Evolutionary conservation across 1,140 invertebrate genomes (phyloP).

Genomic region (Trichonephila clavata): DNA sequence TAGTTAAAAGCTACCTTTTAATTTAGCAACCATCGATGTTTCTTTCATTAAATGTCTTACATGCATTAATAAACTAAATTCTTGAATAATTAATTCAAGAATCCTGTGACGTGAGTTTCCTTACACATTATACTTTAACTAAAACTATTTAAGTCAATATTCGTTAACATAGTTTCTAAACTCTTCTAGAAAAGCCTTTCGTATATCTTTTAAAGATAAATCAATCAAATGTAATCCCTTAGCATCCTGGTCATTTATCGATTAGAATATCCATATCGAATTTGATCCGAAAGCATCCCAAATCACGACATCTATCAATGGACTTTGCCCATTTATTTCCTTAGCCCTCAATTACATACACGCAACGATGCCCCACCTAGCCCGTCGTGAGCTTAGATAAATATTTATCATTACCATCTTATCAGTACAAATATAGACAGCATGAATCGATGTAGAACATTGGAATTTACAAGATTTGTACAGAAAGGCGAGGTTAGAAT

Average conservation of each 20-base stretch:
- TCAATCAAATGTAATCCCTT: background rate
- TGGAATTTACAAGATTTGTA: slow-evolving; percentile 32
- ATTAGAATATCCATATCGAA: background rate
- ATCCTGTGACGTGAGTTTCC: too few relatives aligned
- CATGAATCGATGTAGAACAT: slow-evolving; percentile 27
- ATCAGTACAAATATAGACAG: slow-evolving; percentile 36
- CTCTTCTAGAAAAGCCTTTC: too few relatives aligned
- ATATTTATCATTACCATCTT: slow-evolving; percentile 44
- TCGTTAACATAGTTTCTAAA: too few relatives aligned
- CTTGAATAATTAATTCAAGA: too few relatives aligned
- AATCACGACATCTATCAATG: slow-evolving; percentile 17
- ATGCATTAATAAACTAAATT: too few relatives aligned
- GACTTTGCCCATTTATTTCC: slow-evolving; percentile 1
- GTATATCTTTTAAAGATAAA: too few relatives aligned
- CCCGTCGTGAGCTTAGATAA: background rate
- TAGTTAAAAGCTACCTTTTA: too few relatives aligned
- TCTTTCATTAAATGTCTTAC: too few relatives aligned
- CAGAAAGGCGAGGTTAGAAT: background rate
- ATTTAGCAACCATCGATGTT: too few relatives aligned
- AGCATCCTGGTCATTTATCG: background rate
- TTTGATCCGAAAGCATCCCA: background rate
- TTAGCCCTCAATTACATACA: background rate
- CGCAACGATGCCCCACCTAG: slow-evolving; percentile 23
- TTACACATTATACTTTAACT: too few relatives aligned
- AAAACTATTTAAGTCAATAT: too few relatives aligned